phyloP scores from a whole-genome alignment of 1,140 invertebrate species.

The Drosophila parvula region DNA sequence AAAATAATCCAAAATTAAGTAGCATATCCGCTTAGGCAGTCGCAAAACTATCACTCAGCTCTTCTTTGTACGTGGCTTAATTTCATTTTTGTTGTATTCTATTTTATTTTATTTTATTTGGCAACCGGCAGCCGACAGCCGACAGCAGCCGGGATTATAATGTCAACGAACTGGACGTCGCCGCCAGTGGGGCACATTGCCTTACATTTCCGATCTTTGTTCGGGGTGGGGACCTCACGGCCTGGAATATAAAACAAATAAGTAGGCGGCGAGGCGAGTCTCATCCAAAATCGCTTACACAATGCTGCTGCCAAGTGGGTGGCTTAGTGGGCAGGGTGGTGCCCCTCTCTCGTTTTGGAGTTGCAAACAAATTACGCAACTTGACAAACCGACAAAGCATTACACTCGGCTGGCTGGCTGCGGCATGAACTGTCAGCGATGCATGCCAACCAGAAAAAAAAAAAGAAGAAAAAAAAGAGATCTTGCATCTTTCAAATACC shows the following conservation, averaged over 20 bases:
- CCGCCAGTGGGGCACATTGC: slow-evolving; percentile 43
- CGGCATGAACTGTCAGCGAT: slow-evolving; percentile 46
- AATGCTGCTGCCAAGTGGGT: slow-evolving; percentile 53
- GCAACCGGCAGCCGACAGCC: slow-evolving; percentile 14
- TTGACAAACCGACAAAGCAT: slow-evolving; percentile 62
- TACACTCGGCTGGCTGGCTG: slow-evolving; percentile 63
- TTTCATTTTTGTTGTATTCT: slow-evolving; percentile 1
- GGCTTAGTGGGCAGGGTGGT: slow-evolving; percentile 2
- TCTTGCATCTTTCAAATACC: slow-evolving; percentile 21
- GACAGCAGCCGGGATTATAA: slow-evolving; percentile 36
- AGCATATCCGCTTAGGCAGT: slow-evolving; percentile 43
- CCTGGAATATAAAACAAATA: slow-evolving; percentile 52
- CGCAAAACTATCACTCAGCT: slow-evolving; percentile 23
- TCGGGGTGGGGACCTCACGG: neutral
- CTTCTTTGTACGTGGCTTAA: slow-evolving; percentile 10
- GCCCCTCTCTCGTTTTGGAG: slow-evolving; percentile 23
- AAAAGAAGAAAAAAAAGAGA: neutral
- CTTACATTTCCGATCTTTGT: slow-evolving; percentile 75
- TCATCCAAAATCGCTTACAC: slow-evolving; percentile 57
- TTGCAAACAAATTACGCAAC: slow-evolving; percentile 80
- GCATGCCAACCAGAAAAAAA: slow-evolving; percentile 40
- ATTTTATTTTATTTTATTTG: slow-evolving; percentile 22
- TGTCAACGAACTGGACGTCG: slow-evolving; percentile 44
- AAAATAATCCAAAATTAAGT: slow-evolving; percentile 22
- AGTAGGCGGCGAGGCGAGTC: slow-evolving; percentile 42